Percentiles rank a stretch among this genome's conserved stretches.
phyloP scores from a whole-genome alignment of 2,113 vertebrate species.

The Hippocampus barbouri region DNA sequence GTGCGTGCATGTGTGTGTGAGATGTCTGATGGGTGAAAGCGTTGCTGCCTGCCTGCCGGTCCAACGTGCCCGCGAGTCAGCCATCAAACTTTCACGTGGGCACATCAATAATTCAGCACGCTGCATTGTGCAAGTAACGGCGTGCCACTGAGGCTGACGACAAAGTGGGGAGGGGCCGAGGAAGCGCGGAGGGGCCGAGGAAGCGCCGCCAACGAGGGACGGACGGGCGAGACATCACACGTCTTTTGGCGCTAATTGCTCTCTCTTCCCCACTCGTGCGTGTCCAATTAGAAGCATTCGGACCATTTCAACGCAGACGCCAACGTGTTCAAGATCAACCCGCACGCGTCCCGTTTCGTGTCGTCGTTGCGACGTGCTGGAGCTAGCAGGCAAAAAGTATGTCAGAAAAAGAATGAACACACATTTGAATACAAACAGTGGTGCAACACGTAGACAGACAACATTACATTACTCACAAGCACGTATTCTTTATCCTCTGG shows the following conservation, averaged over 20 bases:
- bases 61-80: constrained; percentile 72
- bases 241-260: constrained; percentile 1
- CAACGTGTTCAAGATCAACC: not conserved
- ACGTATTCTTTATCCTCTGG: too few relatives aligned
- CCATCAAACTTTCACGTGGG: constrained; percentile 75
- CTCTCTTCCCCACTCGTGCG: not conserved
- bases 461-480: too few relatives aligned
- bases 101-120: constrained; percentile 72
- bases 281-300: constrained; percentile 4
- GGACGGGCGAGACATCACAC: constrained; percentile 3
- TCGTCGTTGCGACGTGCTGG: not conserved
- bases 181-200: constrained; percentile 28
- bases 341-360: not conserved
- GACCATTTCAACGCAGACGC: not conserved
- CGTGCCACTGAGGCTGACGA: constrained; percentile 63
- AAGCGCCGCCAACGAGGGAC: constrained; percentile 24
- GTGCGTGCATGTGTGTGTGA: constrained; percentile 11
- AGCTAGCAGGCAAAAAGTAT: not conserved
- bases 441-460: too few relatives aligned
- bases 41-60: constrained; percentile 63
- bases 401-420: not conserved
- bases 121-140: constrained; percentile 62
- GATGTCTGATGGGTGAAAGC: constrained; percentile 63
- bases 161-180: constrained; percentile 41
- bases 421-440: too few relatives aligned